phyloP scores from a whole-genome alignment of 2,797 vertebrate species.

The Hyperoplus immaculatus region DNA sequence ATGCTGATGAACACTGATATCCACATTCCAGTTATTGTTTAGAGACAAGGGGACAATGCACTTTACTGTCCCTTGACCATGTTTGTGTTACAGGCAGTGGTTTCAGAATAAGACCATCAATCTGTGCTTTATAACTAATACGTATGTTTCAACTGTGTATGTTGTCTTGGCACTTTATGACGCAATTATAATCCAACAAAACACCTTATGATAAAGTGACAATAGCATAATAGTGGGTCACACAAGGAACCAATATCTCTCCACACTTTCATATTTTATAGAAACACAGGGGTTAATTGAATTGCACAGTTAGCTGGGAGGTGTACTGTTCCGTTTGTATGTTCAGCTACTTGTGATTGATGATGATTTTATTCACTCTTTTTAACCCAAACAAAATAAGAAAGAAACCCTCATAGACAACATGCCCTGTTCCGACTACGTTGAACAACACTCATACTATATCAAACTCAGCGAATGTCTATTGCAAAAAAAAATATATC shows the following conservation, averaged over 20 bases:
- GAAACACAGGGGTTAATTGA: not conserved
- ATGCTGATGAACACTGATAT: constrained; percentile 3
- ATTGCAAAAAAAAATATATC: not conserved
- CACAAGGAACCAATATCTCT: not conserved
- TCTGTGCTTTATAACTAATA: not conserved
- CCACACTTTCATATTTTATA: not conserved
- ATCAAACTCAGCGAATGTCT: constrained; percentile 9
- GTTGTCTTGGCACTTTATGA: not conserved
- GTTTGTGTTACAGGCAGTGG: not conserved
- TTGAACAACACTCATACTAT: not conserved
- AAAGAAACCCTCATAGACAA: too few relatives aligned
- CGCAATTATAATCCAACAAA: not conserved
- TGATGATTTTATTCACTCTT: too few relatives aligned
- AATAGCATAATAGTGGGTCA: not conserved
- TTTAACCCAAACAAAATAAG: too few relatives aligned
- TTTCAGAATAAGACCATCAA: not conserved
- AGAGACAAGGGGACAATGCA: not conserved
- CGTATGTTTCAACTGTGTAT: not conserved
- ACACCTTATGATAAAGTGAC: not conserved
- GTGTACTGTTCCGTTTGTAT: not conserved
- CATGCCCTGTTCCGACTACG: not conserved
- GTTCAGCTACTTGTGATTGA: too few relatives aligned
- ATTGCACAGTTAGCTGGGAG: not conserved
- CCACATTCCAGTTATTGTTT: not conserved
- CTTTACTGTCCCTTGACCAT: not conserved